A percentile compares a stretch with the other conserved stretches of the same genome.
Conservation (phyloP, 2,888 invertebrate species). For the Phorcus lineatus region DNA sequence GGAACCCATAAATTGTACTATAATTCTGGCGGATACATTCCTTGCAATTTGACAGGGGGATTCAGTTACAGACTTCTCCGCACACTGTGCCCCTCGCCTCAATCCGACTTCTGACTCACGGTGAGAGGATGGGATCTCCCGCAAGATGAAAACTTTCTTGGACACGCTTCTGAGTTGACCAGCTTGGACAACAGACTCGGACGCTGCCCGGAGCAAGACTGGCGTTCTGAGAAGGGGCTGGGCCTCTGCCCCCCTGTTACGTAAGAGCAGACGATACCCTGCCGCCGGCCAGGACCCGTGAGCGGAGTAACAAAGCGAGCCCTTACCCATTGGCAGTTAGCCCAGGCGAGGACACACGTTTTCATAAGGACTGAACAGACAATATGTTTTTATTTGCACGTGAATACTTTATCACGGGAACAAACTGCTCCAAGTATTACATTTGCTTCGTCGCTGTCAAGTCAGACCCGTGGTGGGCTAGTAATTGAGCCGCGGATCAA, state of each 20-base stretch:
- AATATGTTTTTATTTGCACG: conserved; percentile 25
- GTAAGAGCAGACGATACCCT: not conserved
- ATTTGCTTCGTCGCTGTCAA: conserved; percentile 9
- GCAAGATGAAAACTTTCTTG: not conserved
- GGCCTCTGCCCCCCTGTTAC: conserved; percentile 18
- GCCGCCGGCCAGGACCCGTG: not conserved
- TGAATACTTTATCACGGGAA: conserved; percentile 20
- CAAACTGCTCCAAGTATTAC: conserved; percentile 15
- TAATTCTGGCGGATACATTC: conserved; percentile 20
- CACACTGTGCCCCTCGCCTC: not conserved
- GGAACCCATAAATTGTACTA: conserved; percentile 17
- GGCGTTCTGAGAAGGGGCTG: not conserved
- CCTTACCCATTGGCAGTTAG: not conserved
- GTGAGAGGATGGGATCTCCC: not conserved
- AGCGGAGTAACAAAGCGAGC: conserved; percentile 5
- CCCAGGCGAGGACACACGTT: conserved; percentile 5
- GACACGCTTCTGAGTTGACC: no score
- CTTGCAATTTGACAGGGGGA: conserved; percentile 18
- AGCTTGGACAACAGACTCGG: not conserved
- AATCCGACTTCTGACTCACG: not conserved
- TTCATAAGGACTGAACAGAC: conserved; percentile 15
- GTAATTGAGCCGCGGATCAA: conserved; percentile 41
- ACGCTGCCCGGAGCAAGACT: not conserved
- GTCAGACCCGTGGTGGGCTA: not conserved
- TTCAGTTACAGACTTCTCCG: conserved; percentile 13